Evolutionary conservation across 2,888 invertebrate species (phyloP).

Genomic region (Hylaea fasciaria): DNA sequence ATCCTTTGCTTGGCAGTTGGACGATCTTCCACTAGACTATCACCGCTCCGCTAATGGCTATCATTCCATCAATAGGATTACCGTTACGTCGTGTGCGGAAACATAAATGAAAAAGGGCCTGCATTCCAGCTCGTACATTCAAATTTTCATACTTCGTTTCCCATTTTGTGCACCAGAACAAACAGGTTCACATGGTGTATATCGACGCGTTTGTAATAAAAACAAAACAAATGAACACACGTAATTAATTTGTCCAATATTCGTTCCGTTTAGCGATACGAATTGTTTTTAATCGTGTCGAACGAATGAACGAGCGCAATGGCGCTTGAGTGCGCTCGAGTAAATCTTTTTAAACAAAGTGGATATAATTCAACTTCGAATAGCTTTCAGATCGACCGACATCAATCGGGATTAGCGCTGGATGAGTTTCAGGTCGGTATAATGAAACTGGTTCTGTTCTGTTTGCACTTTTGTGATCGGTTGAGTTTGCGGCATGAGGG

Average conservation of each 20-base stretch:
- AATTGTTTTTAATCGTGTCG: constrained; percentile 36
- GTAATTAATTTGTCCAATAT: constrained; percentile 28
- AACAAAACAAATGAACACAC: constrained; percentile 1
- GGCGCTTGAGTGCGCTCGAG: constrained; percentile 24
- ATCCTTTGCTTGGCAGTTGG: no score
- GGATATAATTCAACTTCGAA: constrained; percentile 42
- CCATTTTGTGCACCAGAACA: no score
- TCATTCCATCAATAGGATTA: no score
- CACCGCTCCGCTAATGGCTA: no score
- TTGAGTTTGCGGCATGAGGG: background rate
- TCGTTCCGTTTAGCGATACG: constrained; percentile 27
- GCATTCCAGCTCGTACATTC: no score
- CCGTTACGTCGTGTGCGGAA: no score
- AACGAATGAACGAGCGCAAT: constrained; percentile 24
- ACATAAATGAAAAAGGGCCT: no score
- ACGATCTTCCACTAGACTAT: no score
- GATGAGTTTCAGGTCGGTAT: constrained; percentile 36
- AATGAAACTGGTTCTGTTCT: constrained; percentile 28
- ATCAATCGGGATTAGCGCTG: constrained; percentile 43
- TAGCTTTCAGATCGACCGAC: constrained; percentile 41
- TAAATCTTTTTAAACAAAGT: constrained; percentile 42
- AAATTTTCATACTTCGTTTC: no score
- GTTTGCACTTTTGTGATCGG: constrained; percentile 16
- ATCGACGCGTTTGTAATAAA: constrained; percentile 1
- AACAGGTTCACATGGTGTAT: background rate